Conservation (phyloP, 2,113 vertebrate genomes). For the Leptobrachium leishanense region DNA sequence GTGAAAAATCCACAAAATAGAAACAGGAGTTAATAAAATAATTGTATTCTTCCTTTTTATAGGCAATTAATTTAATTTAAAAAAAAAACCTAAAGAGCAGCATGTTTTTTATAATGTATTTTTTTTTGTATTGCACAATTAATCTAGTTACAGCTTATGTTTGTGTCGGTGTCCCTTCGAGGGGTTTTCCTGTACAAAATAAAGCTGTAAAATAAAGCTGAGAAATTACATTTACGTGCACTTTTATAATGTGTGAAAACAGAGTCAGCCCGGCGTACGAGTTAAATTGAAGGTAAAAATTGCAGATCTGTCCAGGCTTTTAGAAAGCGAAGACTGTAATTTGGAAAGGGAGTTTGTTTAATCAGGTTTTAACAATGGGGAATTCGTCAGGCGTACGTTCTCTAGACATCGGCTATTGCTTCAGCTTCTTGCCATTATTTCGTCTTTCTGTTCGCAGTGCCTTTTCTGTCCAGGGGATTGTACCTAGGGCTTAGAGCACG, state of each 20-base stretch:
- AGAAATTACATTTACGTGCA: too few relatives aligned
- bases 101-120: too few relatives aligned
- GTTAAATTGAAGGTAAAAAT: not conserved
- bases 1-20: too few relatives aligned
- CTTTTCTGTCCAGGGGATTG: constrained; percentile 5
- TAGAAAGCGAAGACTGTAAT: not conserved
- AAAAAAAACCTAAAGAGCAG: too few relatives aligned
- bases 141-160: too few relatives aligned
- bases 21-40: too few relatives aligned
- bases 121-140: too few relatives aligned
- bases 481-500: constrained; percentile 4
- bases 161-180: too few relatives aligned
- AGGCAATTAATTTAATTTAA: too few relatives aligned
- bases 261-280: not conserved
- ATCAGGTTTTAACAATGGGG: constrained; percentile 27
- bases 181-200: too few relatives aligned
- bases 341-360: not conserved
- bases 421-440: constrained; percentile 7
- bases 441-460: not conserved
- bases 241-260: not conserved
- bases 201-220: too few relatives aligned
- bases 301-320: not conserved
- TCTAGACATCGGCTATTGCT: not conserved
- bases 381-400: constrained; percentile 1
- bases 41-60: too few relatives aligned